Evolutionary conservation across 2,797 vertebrate genomes (phyloP).

Genomic region (Ptychadena robeensis): DNA sequence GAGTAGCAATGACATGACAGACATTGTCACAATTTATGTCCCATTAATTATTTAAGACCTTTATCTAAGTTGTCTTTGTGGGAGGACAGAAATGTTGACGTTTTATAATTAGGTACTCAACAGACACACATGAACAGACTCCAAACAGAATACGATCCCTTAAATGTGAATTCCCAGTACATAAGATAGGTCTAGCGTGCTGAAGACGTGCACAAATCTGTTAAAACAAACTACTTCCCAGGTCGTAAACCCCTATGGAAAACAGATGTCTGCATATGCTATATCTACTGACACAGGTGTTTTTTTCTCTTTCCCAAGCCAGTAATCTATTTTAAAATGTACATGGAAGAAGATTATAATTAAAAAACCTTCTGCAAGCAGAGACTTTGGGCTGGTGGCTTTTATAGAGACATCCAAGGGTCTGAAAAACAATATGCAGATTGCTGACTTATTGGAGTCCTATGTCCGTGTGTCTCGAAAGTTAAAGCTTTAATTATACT

Average conservation of each 20-base stretch:
- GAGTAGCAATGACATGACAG: not conserved
- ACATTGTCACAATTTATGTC: not conserved
- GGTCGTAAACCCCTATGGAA: constrained; percentile 61
- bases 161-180: constrained; percentile 22
- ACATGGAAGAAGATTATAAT: constrained; percentile 63
- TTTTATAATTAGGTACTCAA: not conserved
- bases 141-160: constrained; percentile 11
- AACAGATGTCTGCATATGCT: constrained; percentile 72
- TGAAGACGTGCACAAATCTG: not conserved
- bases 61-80: not conserved
- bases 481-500: not conserved
- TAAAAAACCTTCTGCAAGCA: constrained; percentile 34
- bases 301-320: constrained; percentile 65
- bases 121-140: constrained; percentile 10
- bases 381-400: constrained; percentile 40
- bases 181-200: constrained; percentile 16
- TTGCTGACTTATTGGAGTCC: constrained; percentile 65
- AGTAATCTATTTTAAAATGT: constrained; percentile 68
- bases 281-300: constrained; percentile 72
- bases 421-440: constrained; percentile 46
- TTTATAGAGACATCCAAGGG: constrained; percentile 50
- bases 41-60: not conserved
- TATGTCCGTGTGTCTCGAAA: not conserved
- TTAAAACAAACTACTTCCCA: constrained; percentile 62
- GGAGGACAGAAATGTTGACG: not conserved